Percentiles rank a stretch among this genome's conserved stretches.
Evolutionary conservation across 1,140 invertebrate genomes (phyloP).

Genomic region (Caenorhabditis brenneri): DNA sequence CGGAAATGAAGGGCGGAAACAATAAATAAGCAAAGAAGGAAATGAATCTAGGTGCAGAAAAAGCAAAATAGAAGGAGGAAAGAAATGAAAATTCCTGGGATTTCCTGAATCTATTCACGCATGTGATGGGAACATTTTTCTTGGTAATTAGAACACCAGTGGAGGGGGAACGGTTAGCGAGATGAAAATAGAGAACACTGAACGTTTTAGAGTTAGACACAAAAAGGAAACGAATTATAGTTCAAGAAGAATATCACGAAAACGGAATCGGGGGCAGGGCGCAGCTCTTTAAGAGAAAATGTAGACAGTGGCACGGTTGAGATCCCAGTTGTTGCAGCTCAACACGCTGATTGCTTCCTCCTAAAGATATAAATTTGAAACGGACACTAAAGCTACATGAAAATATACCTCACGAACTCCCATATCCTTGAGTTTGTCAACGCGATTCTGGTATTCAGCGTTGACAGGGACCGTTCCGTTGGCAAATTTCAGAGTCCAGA

Average conservation of each 20-base stretch:
- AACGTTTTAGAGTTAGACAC: too few relatives aligned
- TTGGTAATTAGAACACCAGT: not conserved
- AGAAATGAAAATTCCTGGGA: not conserved
- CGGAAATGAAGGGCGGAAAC: not conserved
- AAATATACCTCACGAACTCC: conserved; percentile 74
- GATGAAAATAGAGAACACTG: not conserved
- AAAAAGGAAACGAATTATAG: not conserved
- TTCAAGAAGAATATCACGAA: not conserved
- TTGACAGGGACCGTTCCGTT: conserved; percentile 69
- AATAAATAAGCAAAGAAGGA: not conserved
- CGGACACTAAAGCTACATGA: too few relatives aligned
- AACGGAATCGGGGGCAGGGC: not conserved
- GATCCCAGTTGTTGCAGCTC: conserved; percentile 72
- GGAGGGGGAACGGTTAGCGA: not conserved
- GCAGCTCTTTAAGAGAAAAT: conserved; percentile 59
- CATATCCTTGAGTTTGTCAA: conserved; percentile 73
- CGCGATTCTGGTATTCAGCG: conserved; percentile 70
- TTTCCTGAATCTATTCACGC: too few relatives aligned
- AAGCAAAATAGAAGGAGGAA: not conserved
- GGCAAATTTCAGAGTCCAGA: conserved; percentile 94
- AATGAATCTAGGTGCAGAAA: not conserved
- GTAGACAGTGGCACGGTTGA: conserved; percentile 71
- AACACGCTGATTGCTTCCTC: conserved; percentile 72
- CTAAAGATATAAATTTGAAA: too few relatives aligned
- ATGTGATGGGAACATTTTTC: too few relatives aligned